Evolutionary conservation across 2,888 invertebrate species (phyloP).

Genomic region (Deroplatys truncata): DNA sequence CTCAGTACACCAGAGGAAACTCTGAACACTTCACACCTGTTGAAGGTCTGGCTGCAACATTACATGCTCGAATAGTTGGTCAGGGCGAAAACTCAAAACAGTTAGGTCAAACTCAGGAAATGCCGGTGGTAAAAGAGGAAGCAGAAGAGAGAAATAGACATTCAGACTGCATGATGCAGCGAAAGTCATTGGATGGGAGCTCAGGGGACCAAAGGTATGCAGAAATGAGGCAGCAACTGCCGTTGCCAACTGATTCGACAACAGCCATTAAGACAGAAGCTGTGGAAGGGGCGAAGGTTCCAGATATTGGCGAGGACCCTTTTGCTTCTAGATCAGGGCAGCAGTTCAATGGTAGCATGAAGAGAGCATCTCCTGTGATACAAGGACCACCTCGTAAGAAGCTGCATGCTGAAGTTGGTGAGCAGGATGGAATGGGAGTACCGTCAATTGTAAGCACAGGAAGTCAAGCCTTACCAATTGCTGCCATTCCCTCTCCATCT

Average conservation of each 20-base stretch:
- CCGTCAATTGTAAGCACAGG: conserved; percentile 23
- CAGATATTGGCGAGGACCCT: conserved; percentile 1
- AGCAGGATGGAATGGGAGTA: conserved; percentile 4
- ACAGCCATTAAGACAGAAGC: conserved; percentile 35
- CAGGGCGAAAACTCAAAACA: conserved; percentile 54
- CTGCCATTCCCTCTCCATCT: conserved; percentile 27
- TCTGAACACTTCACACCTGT: conserved; percentile 37
- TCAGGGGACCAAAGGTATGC: not conserved
- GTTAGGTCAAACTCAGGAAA: conserved; percentile 38
- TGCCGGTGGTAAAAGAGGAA: conserved; percentile 34
- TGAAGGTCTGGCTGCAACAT: conserved; percentile 75
- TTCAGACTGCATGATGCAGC: conserved; percentile 29
- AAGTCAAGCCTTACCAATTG: conserved; percentile 26
- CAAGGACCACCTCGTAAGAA: conserved; percentile 49
- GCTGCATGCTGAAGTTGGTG: conserved; percentile 10
- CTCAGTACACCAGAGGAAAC: not conserved
- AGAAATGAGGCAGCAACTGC: not conserved
- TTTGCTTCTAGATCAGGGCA: not conserved
- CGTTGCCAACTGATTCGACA: not conserved
- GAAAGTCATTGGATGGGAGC: not conserved
- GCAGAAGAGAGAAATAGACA: conserved; percentile 31
- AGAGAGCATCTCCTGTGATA: conserved; percentile 51
- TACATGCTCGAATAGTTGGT: conserved; percentile 73
- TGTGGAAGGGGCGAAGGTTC: conserved; percentile 31
- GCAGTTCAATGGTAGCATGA: conserved; percentile 33